Base-by-base conservation (phyloP, 2,888 invertebrate species). In the Pilophorus perplexus region DNA sequence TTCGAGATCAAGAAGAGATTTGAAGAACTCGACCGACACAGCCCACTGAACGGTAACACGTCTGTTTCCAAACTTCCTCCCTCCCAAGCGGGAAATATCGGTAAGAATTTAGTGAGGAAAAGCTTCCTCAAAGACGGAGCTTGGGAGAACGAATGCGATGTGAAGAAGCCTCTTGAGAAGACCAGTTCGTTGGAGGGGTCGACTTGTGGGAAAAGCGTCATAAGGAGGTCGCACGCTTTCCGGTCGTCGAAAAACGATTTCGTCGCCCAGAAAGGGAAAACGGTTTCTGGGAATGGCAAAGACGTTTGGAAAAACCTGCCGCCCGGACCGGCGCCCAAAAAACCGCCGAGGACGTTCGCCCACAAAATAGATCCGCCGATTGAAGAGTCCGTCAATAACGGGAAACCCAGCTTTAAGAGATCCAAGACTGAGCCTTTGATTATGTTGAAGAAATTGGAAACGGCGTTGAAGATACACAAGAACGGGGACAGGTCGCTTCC, bases 271-370 rank as follows among this genome's bases (percentile, higher is more conserved):
- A 64, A 50, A 54, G 40, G 16, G 4, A 55, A 40, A 25, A 27
- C 22, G n/a, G 44, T n/a, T 6, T 22, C 33, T 18, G 28, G 14
- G 6, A 37, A 54, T 28, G 76, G 83, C 0, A 85, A 85, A 71
- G 85, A 85, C 1, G 76, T 87, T 33, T 85, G 84, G 74, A 82
- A 82, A 69, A 86, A 85, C 16, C 73, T 88, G 52, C 88, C 88
- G 0, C 69, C 77, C 2, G 88, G 87, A 0, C 87, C 88, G 3
- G 87, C 89, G 0, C 89, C 89, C 0, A 84, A 85, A 73, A 89
- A 89, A 74, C 89, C 89, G 1, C 89, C 89, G 0, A 77, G 89
- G 69, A 83, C 82, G 1, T 85, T 87, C 72, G 67, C 64, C 59
- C 69, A 68, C 66, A 27, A 10, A 44, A 60, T 57, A 3, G 59